A percentile compares a stretch with the other conserved stretches of the same genome.
Conservation (phyloP, 2,888 invertebrate species). For the Polyploca ridens region DNA sequence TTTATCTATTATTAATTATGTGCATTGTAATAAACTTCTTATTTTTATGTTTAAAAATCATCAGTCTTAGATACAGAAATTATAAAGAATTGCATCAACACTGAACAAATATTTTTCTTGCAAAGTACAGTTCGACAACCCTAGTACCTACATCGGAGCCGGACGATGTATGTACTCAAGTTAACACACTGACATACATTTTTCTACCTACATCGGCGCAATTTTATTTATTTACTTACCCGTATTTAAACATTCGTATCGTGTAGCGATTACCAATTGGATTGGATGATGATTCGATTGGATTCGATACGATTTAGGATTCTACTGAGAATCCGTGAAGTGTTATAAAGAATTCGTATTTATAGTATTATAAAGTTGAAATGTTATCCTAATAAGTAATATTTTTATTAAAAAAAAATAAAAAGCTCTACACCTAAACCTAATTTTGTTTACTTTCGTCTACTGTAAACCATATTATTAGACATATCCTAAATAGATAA, state of each 20-base stretch:
- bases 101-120: neutral
- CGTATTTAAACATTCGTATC: slow-evolving; percentile 63
- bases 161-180: slow-evolving; percentile 41
- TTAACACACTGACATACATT: slow-evolving; percentile 77
- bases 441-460: too few relatives aligned
- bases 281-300: slow-evolving; percentile 37
- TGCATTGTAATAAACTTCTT: too few relatives aligned
- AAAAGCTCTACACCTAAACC: too few relatives aligned
- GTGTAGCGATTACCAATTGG: slow-evolving; percentile 49
- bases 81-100: neutral
- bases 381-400: too few relatives aligned
- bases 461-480: too few relatives aligned
- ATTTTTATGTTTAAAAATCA: too few relatives aligned
- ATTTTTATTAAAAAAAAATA: too few relatives aligned
- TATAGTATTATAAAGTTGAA: too few relatives aligned
- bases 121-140: slow-evolving; percentile 24
- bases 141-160: slow-evolving; percentile 39
- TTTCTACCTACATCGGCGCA: slow-evolving; percentile 52
- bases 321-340: slow-evolving; percentile 14
- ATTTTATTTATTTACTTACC: slow-evolving; percentile 75
- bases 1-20: too few relatives aligned
- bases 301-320: slow-evolving; percentile 29
- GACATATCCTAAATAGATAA: too few relatives aligned
- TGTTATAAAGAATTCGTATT: too few relatives aligned
- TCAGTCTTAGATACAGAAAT: too few relatives aligned